phyloP scores from a whole-genome alignment of 1,140 invertebrate species.

The Globodera rostochiensis region DNA sequence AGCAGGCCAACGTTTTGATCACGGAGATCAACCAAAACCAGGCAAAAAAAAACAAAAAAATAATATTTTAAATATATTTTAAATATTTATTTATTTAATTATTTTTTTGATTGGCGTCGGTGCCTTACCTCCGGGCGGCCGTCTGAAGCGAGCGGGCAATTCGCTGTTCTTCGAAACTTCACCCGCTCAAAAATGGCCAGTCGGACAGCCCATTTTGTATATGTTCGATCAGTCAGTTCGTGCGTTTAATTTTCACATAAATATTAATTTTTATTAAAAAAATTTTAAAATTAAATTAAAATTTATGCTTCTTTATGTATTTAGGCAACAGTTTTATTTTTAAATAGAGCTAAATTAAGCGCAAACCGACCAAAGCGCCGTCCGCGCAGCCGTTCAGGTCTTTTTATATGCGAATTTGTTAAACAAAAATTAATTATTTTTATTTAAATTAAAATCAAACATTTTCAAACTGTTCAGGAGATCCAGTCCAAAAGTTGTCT shows the following conservation, averaged over 20 bases:
- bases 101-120: background rate
- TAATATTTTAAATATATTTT: background rate
- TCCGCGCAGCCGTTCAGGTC: constrained; percentile 1
- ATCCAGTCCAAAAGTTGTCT: constrained; percentile 60
- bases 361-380: background rate
- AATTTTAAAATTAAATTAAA: background rate
- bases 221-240: constrained; percentile 45
- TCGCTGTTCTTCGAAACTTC: constrained; percentile 44
- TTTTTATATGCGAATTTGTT: background rate
- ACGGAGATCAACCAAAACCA: constrained; percentile 15
- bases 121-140: background rate
- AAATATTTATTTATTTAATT: too few species aligned
- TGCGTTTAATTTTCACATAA: constrained; percentile 16
- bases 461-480: constrained; percentile 31
- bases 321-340: background rate
- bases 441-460: background rate
- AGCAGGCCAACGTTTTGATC: constrained; percentile 32
- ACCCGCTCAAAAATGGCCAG: constrained; percentile 38
- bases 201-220: constrained; percentile 46
- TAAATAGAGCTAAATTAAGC: background rate
- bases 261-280: background rate
- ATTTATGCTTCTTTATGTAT: background rate
- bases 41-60: constrained; percentile 7
- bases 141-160: constrained; percentile 28
- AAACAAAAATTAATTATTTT: background rate